Percentiles rank a stretch among this genome's conserved stretches.
Evolutionary conservation across 2,797 vertebrate genomes (phyloP).

Genomic region (Sebastes vulpes): DNA sequence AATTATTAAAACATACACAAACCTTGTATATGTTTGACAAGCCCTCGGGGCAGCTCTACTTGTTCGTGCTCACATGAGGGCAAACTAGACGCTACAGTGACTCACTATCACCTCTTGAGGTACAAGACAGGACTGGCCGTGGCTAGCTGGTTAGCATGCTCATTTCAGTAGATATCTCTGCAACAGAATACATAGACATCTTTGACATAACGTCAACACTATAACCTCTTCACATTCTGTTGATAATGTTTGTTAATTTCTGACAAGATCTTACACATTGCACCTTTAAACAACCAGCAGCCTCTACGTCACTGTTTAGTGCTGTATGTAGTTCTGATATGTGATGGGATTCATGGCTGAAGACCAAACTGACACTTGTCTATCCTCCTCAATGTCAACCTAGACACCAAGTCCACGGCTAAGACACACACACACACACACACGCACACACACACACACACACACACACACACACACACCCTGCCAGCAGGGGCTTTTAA

Average conservation of each 20-base stretch:
- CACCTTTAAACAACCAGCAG: background rate
- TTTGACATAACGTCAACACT: no score
- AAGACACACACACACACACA: slow-evolving; percentile 15
- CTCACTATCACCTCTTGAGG: background rate
- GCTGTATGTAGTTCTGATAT: slow-evolving; percentile 10
- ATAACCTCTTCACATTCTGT: no score
- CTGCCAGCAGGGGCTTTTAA: slow-evolving; percentile 61
- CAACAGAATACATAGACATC: no score
- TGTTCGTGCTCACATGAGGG: no score
- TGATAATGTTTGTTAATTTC: no score
- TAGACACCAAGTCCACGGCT: slow-evolving; percentile 17
- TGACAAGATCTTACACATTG: background rate
- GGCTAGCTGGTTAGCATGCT: no score
- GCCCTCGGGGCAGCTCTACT: background rate
- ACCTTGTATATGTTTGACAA: background rate
- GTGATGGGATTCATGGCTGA: slow-evolving; percentile 24
- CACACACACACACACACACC: background rate
- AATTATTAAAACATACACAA: background rate
- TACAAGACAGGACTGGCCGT: no score
- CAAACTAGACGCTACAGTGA: background rate
- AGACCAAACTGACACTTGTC: slow-evolving; percentile 71
- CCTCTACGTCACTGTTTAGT: background rate
- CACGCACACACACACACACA: slow-evolving; percentile 14
- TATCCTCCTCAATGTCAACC: slow-evolving; percentile 56
- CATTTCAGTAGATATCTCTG: no score